phyloP scores from a whole-genome alignment of 92 coral and sea anemone species.

The Desmophyllum pertusum region DNA sequence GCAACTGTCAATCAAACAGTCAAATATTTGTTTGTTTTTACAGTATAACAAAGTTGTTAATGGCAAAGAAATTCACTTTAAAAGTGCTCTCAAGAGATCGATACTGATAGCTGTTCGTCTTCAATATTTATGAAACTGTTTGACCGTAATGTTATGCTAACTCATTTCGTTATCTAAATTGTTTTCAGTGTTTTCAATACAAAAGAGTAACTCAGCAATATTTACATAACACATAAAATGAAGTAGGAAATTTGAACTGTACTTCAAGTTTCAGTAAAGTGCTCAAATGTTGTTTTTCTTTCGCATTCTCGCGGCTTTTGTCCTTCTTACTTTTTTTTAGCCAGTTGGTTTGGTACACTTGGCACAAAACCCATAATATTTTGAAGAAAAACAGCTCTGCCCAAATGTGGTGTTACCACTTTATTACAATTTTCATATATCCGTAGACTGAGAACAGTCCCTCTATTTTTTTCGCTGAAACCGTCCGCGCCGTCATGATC shows the following conservation, averaged over 20 bases:
- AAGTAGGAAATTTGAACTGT: not conserved
- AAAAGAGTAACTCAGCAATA: not conserved
- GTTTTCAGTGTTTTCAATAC: not conserved
- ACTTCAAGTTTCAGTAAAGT: not conserved
- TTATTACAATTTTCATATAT: too few species aligned
- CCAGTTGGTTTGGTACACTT: not conserved
- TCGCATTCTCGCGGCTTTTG: not conserved
- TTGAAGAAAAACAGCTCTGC: not conserved
- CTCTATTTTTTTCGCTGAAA: too few species aligned
- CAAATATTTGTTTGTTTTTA: not conserved
- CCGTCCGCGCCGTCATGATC: too few species aligned
- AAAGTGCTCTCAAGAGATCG: too few species aligned
- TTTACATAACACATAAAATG: not conserved
- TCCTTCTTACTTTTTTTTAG: not conserved
- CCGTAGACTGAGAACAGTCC: too few species aligned
- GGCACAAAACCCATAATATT: not conserved
- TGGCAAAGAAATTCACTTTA: not conserved
- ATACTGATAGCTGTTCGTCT: not conserved
- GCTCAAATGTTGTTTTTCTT: not conserved
- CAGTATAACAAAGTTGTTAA: not conserved
- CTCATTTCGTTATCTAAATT: not conserved
- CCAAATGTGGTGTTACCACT: too few species aligned
- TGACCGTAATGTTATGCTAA: not conserved
- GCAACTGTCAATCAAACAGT: constrained; percentile 4
- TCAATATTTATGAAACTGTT: not conserved